Base-by-base conservation (phyloP, 2,797 vertebrate species). In the Sorex maritimensis region DNA sequence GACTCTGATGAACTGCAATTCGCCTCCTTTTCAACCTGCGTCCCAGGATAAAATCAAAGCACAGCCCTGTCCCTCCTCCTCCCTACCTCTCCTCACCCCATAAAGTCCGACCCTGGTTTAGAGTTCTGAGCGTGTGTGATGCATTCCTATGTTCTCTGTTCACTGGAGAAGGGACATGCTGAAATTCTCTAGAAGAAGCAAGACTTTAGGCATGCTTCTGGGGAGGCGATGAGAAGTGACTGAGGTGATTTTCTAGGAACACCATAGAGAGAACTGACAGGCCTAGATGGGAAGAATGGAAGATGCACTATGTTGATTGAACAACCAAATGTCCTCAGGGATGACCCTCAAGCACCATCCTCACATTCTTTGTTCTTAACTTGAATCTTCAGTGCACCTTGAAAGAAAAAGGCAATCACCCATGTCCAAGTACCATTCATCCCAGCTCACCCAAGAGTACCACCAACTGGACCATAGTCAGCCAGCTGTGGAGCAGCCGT, bases 11-110 rank as follows among this genome's bases (percentile, higher is more conserved):
- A 82, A 61, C 44, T 67, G 49, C 49, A 9, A 30, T 23, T 81
- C 24, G 30, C 24, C 41, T 88, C 61, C 24, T 65, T 91, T 90
- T 65, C 73, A 24, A 61, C 67, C 67, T 75, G 67, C 58, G 77
- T 58, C 55, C 61, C 21, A 5, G 21, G 49, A 24, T 30, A 44
- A 68, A 38, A 75, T 0, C 58, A 67, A 82, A 44, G 71, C 1
- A 1, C 15, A 28, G 65, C 34, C 2, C 0, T 30, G 21, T 19
- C n/a, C 46, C 11, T 75, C 28, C 34, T 79, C 28, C 58, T 65
- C 44, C 24, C 30, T 0, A 3, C 23, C 3, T 41, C 41, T 5
- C 15, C 23, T 26, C 52, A 8, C 58, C 58, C 58, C 58, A 61
- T 21, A 4, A 61, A 41, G 8, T 41, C 19, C 10, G 41, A 28